These are phyloP conservation scores for Diogma glabrata DNA, from an alignment of 2,888 invertebrate genomes.

Conservation along the genomic window DNA sequence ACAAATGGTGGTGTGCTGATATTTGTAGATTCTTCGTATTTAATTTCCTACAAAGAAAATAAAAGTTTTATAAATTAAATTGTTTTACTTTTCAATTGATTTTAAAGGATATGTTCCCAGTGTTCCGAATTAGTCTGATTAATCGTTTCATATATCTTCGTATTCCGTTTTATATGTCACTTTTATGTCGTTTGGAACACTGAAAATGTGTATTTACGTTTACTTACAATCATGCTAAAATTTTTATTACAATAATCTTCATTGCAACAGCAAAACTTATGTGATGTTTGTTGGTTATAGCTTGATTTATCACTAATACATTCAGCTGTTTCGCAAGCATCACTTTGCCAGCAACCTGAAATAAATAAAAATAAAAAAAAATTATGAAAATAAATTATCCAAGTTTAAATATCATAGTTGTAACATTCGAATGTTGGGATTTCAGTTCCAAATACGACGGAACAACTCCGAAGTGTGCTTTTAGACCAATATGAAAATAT, in stretches of 20 bases:
- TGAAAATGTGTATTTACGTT: too few relatives aligned
- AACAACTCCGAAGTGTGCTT: too few relatives aligned
- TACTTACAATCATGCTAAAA: slow-evolving; percentile 21
- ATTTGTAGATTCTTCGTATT: too few relatives aligned
- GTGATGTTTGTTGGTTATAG: slow-evolving; percentile 25
- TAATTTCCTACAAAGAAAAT: background rate
- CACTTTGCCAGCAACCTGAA: slow-evolving; percentile 45
- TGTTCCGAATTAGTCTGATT: too few relatives aligned
- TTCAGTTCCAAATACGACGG: background rate
- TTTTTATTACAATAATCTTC: slow-evolving; percentile 63
- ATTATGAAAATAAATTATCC: background rate
- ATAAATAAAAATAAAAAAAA: slow-evolving; percentile 3
- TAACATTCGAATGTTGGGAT: background rate
- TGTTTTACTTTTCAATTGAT: background rate
- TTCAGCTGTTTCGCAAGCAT: slow-evolving; percentile 41
- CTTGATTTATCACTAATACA: slow-evolving; percentile 47
- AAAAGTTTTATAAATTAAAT: background rate
- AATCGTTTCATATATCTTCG: slow-evolving; percentile 3
- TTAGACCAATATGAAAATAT: too few relatives aligned
- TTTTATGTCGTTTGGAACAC: too few relatives aligned
- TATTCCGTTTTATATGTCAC: too few relatives aligned
- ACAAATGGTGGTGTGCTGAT: too few relatives aligned
- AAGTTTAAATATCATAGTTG: background rate
- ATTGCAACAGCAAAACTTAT: slow-evolving; percentile 68
- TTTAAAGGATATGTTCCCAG: too few relatives aligned